These are phyloP conservation scores for Ophion costatus DNA, from an alignment of 2,888 invertebrate species.

Conservation along the genomic window DNA sequence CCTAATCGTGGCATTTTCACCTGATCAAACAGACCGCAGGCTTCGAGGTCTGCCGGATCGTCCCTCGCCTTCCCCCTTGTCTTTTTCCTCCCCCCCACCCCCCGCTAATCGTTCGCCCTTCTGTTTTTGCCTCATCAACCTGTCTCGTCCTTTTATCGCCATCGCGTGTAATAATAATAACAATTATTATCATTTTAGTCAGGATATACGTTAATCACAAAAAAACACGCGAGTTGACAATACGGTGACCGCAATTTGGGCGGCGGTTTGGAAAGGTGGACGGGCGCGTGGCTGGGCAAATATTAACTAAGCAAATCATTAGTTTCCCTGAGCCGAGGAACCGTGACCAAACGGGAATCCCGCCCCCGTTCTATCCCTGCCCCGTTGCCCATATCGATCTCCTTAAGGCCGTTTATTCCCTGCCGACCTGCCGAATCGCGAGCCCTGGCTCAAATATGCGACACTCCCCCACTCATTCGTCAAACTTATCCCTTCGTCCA, in stretches of 20 bases:
- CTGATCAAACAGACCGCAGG: slow-evolving; percentile 80
- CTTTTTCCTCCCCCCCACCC: background rate
- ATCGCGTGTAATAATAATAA: background rate
- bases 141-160: background rate
- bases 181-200: background rate
- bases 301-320: slow-evolving; percentile 1
- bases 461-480: background rate
- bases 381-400: background rate
- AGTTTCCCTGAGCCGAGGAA: background rate
- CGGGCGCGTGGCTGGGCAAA: background rate
- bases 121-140: background rate
- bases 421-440: background rate
- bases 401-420: background rate
- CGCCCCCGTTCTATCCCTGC: background rate
- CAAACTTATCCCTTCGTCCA: background rate
- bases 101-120: background rate
- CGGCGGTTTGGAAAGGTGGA: slow-evolving; percentile 13
- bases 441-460: background rate
- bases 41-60: background rate
- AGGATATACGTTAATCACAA: background rate
- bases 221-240: slow-evolving; percentile 38
- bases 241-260: slow-evolving; percentile 18
- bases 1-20: slow-evolving; percentile 79
- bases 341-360: background rate
- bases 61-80: background rate